Base-by-base conservation (phyloP, 2,888 invertebrate species). In the Tuberolachnus salignus region DNA sequence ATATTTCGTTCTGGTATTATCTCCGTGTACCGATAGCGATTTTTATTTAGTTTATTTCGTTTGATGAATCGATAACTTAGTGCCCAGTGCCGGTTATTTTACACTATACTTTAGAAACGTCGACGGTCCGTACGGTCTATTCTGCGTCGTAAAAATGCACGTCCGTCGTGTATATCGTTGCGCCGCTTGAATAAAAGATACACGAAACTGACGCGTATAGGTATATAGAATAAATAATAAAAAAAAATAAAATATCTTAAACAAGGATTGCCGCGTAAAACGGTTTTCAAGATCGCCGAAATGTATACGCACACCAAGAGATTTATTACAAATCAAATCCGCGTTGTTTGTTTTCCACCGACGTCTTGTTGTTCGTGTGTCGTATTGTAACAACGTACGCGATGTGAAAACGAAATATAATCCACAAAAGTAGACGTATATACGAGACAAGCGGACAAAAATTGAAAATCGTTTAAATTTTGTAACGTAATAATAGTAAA, bases 201-300 rank as follows among this genome's bases (percentile, higher is more conserved):
- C 9, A 21, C 11, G 10, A 21, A 55, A 55, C 21, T 8, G 14
- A 4, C 1, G 14, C n/a, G n/a, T n/a, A n/a, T 55, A 34, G 6
- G 34, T 34, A 34, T 34, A 34, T 14, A 19, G 14, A 34, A 16
- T 34, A 16, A 34, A 53, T 23, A 19, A n/a, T 34, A 10, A 42
- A 19, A 13, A 55, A n/a, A n/a, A 66, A 34, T 53, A 53, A 67
- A 67, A 69, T 16, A n/a, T 11, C 6, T n/a, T 26, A 19, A 71
- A 66, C 23, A 71, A 57, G 21, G n/a, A 46, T 16, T 21, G n/a
- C 26, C 57, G 46, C 71, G 71, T 59, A 59, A 71, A 46, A 59
- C 46, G 46, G 59, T 71, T 71, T 71, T 1, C 46, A 46, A 11
- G n/a, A 46, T 57, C 70, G 3, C n/a, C 23, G 9, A 49, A 46